These are phyloP conservation scores for Gerris buenoi DNA, from an alignment of 1,140 invertebrate genomes.

Conservation along the genomic window DNA sequence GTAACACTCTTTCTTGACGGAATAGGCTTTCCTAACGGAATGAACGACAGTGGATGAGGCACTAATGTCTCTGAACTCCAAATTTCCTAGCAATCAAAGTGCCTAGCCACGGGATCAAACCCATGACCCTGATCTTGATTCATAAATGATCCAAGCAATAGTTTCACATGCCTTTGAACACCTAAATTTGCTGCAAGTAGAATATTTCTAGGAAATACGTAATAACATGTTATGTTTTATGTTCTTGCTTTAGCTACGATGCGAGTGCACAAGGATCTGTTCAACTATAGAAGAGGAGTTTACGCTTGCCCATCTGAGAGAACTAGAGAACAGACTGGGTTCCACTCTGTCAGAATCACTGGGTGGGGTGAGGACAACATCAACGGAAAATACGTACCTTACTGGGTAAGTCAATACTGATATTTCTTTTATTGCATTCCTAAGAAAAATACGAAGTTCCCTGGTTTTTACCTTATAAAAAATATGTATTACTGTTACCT, in stretches of 20 bases:
- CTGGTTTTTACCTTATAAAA: neutral
- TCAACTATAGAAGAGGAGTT: constrained; percentile 66
- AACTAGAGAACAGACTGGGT: constrained; percentile 38
- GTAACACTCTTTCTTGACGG: too few relatives aligned
- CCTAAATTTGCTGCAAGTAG: too few relatives aligned
- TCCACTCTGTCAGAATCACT: constrained; percentile 74
- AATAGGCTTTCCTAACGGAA: too few relatives aligned
- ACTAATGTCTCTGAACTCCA: too few relatives aligned
- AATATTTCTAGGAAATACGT: too few relatives aligned
- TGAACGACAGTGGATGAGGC: too few relatives aligned
- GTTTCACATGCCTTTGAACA: too few relatives aligned
- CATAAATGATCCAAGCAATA: too few relatives aligned
- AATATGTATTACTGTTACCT: neutral
- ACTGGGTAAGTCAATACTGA: constrained; percentile 54
- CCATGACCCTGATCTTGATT: too few relatives aligned
- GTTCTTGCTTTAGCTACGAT: constrained; percentile 57
- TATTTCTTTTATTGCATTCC: neutral
- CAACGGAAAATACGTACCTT: constrained; percentile 44
- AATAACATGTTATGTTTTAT: too few relatives aligned
- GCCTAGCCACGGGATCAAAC: too few relatives aligned
- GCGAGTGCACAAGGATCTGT: constrained; percentile 78
- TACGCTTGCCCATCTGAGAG: constrained; percentile 50
- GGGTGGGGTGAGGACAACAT: constrained; percentile 72
- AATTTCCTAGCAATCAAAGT: too few relatives aligned
- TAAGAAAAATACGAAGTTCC: neutral